phyloP scores from a whole-genome alignment of 2,888 invertebrate genomes.

The Ecdyonurus torrentis region DNA sequence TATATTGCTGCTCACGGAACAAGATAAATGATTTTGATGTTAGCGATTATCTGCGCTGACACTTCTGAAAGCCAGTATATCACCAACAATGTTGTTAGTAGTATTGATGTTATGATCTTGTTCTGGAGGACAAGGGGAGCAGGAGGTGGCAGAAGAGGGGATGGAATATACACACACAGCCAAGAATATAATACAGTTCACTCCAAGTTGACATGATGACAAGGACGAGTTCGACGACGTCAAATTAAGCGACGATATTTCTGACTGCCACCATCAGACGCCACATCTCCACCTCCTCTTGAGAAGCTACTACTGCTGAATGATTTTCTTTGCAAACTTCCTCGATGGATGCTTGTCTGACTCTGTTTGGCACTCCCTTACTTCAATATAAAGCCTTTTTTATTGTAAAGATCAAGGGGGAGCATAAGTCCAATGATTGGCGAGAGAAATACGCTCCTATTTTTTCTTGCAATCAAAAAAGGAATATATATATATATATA shows the following conservation, averaged over 20 bases:
- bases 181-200: no score
- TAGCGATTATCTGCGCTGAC: background rate
- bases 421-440: background rate
- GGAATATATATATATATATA: no score
- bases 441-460: no score
- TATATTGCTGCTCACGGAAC: background rate
- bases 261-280: background rate
- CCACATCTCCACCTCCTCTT: background rate
- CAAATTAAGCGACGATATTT: background rate
- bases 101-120: background rate
- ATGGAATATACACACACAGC: no score
- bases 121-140: background rate
- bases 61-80: background rate
- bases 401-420: background rate
- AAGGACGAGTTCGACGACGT: background rate
- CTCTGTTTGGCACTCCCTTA: background rate
- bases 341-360: background rate
- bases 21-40: background rate
- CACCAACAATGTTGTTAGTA: background rate
- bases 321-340: background rate
- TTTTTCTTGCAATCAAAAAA: no score
- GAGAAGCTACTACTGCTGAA: background rate
- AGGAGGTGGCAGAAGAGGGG: background rate
- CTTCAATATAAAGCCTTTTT: background rate
- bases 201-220: background rate